These are phyloP conservation scores for Drosophila neocordata DNA, from an alignment of 1,140 invertebrate genomes.

Conservation along the genomic window DNA sequence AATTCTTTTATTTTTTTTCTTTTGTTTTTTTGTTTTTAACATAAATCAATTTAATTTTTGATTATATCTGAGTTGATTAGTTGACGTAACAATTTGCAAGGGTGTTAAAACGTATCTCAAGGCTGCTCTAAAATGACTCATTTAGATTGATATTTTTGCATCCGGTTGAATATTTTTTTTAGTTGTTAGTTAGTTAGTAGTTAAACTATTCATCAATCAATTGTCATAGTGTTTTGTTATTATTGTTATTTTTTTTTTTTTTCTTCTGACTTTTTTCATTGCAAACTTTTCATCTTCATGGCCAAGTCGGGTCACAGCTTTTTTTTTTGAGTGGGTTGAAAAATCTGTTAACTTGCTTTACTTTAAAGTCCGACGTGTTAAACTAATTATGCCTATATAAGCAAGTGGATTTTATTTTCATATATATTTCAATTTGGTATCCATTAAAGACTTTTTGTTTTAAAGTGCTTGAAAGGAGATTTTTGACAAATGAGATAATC, in stretches of 20 bases:
- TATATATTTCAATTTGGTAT: slow-evolving; percentile 51
- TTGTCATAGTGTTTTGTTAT: slow-evolving; percentile 11
- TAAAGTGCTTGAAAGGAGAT: slow-evolving; percentile 24
- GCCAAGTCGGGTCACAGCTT: slow-evolving; percentile 27
- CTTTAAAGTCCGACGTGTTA: slow-evolving; percentile 24
- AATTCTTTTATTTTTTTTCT: too few species aligned
- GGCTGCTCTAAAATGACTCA: slow-evolving; percentile 26
- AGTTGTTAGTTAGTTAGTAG: slow-evolving; percentile 62
- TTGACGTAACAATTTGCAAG: too few species aligned
- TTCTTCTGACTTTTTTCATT: slow-evolving; percentile 31
- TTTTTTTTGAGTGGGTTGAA: neutral
- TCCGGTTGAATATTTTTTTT: slow-evolving; percentile 44
- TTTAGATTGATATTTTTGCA: slow-evolving; percentile 44
- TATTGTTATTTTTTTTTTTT: slow-evolving; percentile 36
- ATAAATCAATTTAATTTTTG: too few species aligned
- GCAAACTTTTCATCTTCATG: slow-evolving; percentile 40
- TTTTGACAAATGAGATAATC: slow-evolving; percentile 9
- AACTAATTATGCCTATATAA: slow-evolving; percentile 70
- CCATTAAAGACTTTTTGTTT: slow-evolving; percentile 51
- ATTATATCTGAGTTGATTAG: too few species aligned
- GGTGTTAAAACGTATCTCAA: slow-evolving; percentile 58
- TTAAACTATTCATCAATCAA: slow-evolving; percentile 57
- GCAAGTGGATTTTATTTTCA: slow-evolving; percentile 19
- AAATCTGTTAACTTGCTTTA: slow-evolving; percentile 7
- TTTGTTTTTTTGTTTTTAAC: too few species aligned